Conservation (phyloP, 1,140 invertebrate species). For the Lepidostoma basale region DNA sequence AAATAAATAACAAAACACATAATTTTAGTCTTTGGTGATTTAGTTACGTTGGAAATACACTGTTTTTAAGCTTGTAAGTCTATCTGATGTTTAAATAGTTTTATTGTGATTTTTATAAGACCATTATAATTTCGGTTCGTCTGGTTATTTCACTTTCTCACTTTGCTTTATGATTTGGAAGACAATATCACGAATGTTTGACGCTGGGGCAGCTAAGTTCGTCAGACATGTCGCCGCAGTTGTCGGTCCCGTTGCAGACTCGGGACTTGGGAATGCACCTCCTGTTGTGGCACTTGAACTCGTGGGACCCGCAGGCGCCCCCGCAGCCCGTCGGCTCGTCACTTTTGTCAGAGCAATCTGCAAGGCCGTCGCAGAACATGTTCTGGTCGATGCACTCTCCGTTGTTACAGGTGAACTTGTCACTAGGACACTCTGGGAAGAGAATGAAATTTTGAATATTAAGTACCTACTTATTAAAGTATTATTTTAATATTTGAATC, state of each 20-base stretch:
- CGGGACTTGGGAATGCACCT: constrained; percentile 63
- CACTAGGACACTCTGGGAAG: constrained; percentile 55
- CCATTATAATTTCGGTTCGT: too few relatives aligned
- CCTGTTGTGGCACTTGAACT: constrained; percentile 62
- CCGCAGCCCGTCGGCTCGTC: constrained; percentile 82
- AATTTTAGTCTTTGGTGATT: too few relatives aligned
- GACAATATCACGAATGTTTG: constrained; percentile 31
- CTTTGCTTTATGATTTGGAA: constrained; percentile 9
- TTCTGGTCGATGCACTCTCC: constrained; percentile 79
- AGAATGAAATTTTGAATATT: too few relatives aligned
- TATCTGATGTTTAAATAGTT: too few relatives aligned
- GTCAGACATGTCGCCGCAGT: constrained; percentile 68
- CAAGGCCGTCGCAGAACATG: constrained; percentile 84
- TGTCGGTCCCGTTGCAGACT: constrained; percentile 66
- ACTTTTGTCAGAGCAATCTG: constrained; percentile 80
- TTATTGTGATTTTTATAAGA: too few relatives aligned
- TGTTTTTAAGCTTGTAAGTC: too few relatives aligned
- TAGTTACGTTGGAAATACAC: too few relatives aligned
- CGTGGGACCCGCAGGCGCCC: constrained; percentile 53
- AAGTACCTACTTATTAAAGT: too few relatives aligned
- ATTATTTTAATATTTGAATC: too few relatives aligned
- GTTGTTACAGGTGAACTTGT: constrained; percentile 57
- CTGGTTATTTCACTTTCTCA: background rate
- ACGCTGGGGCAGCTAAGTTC: constrained; percentile 64
- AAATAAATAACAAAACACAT: background rate